Evolutionary conservation across 1,140 invertebrate genomes (phyloP).

Genomic region (Drosophila truncata): DNA sequence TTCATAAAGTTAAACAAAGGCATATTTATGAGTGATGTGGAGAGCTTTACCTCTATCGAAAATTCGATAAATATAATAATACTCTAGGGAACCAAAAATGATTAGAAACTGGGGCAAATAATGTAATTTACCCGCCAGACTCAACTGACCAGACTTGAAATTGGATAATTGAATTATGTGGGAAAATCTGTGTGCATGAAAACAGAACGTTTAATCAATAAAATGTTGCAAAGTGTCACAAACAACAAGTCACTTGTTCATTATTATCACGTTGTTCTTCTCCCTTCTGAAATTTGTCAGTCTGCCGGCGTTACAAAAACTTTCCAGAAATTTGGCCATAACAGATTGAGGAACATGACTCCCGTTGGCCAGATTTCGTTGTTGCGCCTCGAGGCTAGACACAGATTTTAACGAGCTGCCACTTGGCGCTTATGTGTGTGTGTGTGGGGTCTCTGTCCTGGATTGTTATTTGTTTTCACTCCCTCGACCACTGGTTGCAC

Average conservation of each 20-base stretch:
- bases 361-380: constrained; percentile 16
- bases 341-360: constrained; percentile 8
- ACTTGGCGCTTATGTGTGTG: background rate
- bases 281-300: constrained; percentile 2
- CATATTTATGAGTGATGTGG: background rate
- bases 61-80: background rate
- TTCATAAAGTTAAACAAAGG: constrained; percentile 19
- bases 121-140: background rate
- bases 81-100: constrained; percentile 12
- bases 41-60: background rate
- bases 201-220: constrained; percentile 16
- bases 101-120: constrained; percentile 3
- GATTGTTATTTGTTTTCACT: constrained; percentile 5
- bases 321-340: constrained; percentile 19
- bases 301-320: constrained; percentile 13
- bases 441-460: background rate
- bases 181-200: background rate
- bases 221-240: constrained; percentile 12
- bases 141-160: background rate
- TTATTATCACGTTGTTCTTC: constrained; percentile 10
- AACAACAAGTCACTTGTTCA: constrained; percentile 3
- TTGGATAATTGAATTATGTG: constrained; percentile 15
- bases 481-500: constrained; percentile 38
- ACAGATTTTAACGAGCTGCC: constrained; percentile 40
- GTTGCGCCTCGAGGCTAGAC: constrained; percentile 21